Conservation (phyloP, 2,888 invertebrate genomes). For the Drosophila setosimentum region DNA sequence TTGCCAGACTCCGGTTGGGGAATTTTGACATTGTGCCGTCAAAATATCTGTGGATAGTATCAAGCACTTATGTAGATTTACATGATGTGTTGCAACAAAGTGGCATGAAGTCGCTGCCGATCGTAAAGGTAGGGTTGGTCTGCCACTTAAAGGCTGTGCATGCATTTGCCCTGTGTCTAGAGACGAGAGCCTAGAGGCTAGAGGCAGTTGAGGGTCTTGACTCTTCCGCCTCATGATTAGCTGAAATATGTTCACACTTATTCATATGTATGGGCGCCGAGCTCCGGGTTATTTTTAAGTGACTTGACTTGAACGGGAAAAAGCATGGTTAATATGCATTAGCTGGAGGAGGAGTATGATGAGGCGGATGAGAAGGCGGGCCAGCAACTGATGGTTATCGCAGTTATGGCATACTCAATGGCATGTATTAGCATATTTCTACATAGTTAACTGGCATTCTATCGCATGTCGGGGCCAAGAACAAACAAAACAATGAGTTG, state of each 20-base stretch:
- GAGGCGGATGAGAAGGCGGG: background rate
- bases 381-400: conserved; percentile 50
- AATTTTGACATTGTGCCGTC: conserved; percentile 25
- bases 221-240: conserved; percentile 47
- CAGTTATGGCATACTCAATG: conserved; percentile 62
- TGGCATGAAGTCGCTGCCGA: background rate
- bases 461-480: conserved; percentile 32
- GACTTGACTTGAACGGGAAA: conserved; percentile 1
- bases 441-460: conserved; percentile 67
- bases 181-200: conserved; percentile 5
- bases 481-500: conserved; percentile 63
- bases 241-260: conserved; percentile 49
- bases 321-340: conserved; percentile 59
- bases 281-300: background rate
- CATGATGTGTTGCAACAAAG: conserved; percentile 43
- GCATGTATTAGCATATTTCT: conserved; percentile 74
- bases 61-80: conserved; percentile 33
- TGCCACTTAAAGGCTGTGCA: conserved; percentile 4
- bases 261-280: conserved; percentile 59
- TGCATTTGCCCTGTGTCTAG: conserved; percentile 5
- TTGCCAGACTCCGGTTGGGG: background rate
- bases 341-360: conserved; percentile 7
- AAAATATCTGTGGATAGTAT: conserved; percentile 17
- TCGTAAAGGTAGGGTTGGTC: conserved; percentile 1
- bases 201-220: conserved; percentile 13